A percentile compares a stretch with the other conserved stretches of the same genome.
Evolutionary conservation across 2,888 invertebrate genomes (phyloP).

Genomic region (Agrotis puta): DNA sequence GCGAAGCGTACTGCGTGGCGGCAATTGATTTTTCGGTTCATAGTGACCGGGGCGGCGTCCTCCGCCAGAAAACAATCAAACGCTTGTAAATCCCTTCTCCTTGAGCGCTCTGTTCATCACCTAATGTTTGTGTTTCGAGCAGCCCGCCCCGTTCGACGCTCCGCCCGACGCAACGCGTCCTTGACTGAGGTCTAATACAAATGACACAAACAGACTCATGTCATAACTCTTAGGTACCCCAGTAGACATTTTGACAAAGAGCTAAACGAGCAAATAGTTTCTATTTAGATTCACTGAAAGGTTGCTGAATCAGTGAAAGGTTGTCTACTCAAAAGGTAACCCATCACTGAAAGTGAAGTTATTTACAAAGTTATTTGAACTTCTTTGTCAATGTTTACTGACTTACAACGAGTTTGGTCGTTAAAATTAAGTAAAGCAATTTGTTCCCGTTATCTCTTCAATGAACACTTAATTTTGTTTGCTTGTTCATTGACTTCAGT

Average conservation of each 20-base stretch:
- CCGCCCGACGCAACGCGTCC: too few species aligned
- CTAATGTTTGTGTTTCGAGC: too few species aligned
- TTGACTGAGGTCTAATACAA: neutral
- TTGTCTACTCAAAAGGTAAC: slow-evolving; percentile 13
- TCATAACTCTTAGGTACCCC: neutral
- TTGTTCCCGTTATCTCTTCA: slow-evolving; percentile 17
- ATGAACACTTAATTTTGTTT: slow-evolving; percentile 13
- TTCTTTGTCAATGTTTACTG: slow-evolving; percentile 35
- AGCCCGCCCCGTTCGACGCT: too few species aligned
- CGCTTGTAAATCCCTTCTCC: too few species aligned
- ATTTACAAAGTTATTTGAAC: slow-evolving; percentile 28
- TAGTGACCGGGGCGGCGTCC: too few species aligned
- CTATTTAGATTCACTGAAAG: slow-evolving; percentile 13
- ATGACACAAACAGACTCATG: slow-evolving; percentile 9
- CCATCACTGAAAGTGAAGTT: slow-evolving; percentile 32
- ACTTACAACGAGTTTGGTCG: slow-evolving; percentile 16
- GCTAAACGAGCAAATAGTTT: slow-evolving; percentile 21
- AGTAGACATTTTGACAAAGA: slow-evolving; percentile 30
- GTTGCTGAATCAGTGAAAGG: slow-evolving; percentile 23
- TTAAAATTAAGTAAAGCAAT: slow-evolving; percentile 18
- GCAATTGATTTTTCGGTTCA: too few species aligned
- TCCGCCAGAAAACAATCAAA: too few species aligned
- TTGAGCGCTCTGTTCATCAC: too few species aligned
- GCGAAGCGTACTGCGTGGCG: too few species aligned
- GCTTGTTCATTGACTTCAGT: neutral